Conservation (phyloP, 2,113 vertebrate genomes). For the Bos javanicus region DNA sequence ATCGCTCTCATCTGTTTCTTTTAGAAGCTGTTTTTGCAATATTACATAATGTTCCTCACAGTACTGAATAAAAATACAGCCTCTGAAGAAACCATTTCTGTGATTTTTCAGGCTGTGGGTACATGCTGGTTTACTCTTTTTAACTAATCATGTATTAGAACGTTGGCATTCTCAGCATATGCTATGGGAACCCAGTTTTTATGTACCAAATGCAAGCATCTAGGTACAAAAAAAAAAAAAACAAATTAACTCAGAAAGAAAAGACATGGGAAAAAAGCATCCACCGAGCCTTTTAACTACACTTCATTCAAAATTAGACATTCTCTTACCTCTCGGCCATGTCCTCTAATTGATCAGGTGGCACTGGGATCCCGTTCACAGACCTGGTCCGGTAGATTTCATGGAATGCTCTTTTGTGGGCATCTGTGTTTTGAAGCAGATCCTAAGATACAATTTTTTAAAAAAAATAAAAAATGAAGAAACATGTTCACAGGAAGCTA, state of each 20-base stretch:
- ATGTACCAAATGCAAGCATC: neutral
- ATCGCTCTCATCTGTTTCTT: conserved; percentile 72
- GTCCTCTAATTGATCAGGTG: conserved; percentile 95
- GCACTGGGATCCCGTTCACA: conserved; percentile 95
- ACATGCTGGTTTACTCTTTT: conserved; percentile 41
- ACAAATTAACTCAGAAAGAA: neutral
- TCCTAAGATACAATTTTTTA: conserved; percentile 84
- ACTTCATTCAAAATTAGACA: conserved; percentile 47
- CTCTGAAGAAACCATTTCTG: conserved; percentile 51
- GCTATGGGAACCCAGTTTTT: neutral
- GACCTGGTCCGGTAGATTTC: conserved; percentile 94
- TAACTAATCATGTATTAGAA: conserved; percentile 37
- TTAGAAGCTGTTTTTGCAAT: conserved; percentile 66
- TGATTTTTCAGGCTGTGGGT: conserved; percentile 52
- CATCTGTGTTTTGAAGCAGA: conserved; percentile 92
- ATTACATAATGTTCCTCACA: conserved; percentile 80
- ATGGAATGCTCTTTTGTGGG: conserved; percentile 93
- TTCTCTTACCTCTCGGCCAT: conserved; percentile 93
- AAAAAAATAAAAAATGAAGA: conserved; percentile 54
- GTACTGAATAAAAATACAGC: conserved; percentile 70
- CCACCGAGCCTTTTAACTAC: neutral
- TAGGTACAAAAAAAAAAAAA: neutral
- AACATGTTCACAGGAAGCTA: conserved; percentile 76
- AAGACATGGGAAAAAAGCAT: conserved; percentile 30
- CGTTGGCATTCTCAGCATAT: conserved; percentile 20